A percentile compares a stretch with the other conserved stretches of the same genome.
Evolutionary conservation across 2,888 invertebrate genomes (phyloP).

Genomic region (Leptura quadrifasciata): DNA sequence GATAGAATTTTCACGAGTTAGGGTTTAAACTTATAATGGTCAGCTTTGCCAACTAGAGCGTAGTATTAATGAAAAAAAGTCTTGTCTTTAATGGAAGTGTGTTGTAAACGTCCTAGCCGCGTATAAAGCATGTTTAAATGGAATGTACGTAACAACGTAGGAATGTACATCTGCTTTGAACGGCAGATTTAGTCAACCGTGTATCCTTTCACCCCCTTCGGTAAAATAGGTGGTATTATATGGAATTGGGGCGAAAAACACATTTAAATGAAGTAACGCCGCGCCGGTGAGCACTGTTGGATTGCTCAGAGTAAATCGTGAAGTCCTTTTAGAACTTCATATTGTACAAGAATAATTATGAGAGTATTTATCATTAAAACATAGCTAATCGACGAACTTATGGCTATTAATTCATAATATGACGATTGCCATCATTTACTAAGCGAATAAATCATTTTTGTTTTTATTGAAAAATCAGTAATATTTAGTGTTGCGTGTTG

Average conservation of each 20-base stretch:
- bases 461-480: too few relatives aligned
- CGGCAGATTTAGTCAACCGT: constrained; percentile 28
- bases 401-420: background rate
- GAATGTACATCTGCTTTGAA: constrained; percentile 30
- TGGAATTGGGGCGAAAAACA: constrained; percentile 21
- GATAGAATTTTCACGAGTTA: background rate
- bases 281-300: background rate
- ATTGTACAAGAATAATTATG: background rate
- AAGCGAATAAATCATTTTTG: too few relatives aligned
- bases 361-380: background rate
- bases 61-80: background rate
- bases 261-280: constrained; percentile 14
- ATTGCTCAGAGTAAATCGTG: constrained; percentile 1
- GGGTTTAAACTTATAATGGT: background rate
- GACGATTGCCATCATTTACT: too few relatives aligned
- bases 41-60: background rate
- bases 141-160: background rate
- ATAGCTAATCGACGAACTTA: background rate
- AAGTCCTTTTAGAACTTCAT: background rate
- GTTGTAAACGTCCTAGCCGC: background rate
- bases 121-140: constrained; percentile 10
- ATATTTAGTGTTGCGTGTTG: too few relatives aligned
- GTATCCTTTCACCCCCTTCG: constrained; percentile 26
- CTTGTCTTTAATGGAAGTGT: constrained; percentile 9
- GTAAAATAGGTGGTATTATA: constrained; percentile 2